These are phyloP conservation scores for Cabera pusaria DNA, from an alignment of 2,888 invertebrate genomes.

Conservation along the genomic window DNA sequence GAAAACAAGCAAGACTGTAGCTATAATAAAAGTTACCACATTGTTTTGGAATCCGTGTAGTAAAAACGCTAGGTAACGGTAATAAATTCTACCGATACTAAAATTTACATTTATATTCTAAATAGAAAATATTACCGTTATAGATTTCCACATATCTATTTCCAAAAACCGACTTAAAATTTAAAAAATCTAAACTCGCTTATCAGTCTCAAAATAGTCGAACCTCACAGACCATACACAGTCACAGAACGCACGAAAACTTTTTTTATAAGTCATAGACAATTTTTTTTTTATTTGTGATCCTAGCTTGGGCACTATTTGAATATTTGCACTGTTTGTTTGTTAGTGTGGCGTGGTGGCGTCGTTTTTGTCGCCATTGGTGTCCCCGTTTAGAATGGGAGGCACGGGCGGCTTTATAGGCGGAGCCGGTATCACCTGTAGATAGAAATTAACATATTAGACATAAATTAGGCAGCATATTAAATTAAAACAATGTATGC, in stretches of 20 bases:
- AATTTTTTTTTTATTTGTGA: constrained; percentile 28
- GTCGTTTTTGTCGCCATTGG: constrained; percentile 57
- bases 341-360: constrained; percentile 46
- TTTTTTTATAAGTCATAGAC: constrained; percentile 29
- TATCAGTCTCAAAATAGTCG: constrained; percentile 71
- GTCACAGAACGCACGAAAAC: constrained; percentile 33
- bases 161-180: constrained; percentile 46
- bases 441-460: constrained; percentile 24
- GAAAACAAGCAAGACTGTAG: too few species aligned
- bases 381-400: constrained; percentile 64
- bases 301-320: constrained; percentile 34
- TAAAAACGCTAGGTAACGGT: too few species aligned
- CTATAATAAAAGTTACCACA: too few species aligned
- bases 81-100: too few species aligned
- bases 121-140: too few species aligned
- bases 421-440: constrained; percentile 77
- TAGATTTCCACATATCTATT: too few species aligned
- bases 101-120: too few species aligned
- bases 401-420: constrained; percentile 61
- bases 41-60: too few species aligned
- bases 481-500: too few species aligned
- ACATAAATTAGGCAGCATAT: too few species aligned
- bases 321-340: constrained; percentile 5
- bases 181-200: constrained; percentile 58
- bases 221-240: constrained; percentile 40